Base-by-base conservation (phyloP, 2,888 invertebrate species). In the Macrosiphum euphorbiae region DNA sequence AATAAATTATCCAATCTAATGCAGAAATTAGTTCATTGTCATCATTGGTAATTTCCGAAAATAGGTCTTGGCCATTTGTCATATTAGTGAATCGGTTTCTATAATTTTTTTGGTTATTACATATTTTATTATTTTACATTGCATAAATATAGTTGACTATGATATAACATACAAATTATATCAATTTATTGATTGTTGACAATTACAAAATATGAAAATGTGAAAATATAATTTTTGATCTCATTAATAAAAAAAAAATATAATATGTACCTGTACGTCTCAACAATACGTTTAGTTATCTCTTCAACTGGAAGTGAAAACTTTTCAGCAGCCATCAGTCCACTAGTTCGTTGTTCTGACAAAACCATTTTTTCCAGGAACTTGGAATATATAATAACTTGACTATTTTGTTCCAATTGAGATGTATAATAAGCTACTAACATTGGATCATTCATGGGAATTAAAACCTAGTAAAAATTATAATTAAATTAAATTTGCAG, bases 361-460 rank as follows among this genome's bases (percentile, higher is more conserved):
- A 97, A 97, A 24, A 94, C 94, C n/a, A 98, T 96, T 50, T 96
- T 96, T 95, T 97, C 97, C 95, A 98, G 96, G 95, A 97, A 97
- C 95, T 97, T 96, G 0, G 98, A 97, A 96, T 97, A 98, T 0
- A 97, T 95, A 88, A 95, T 95, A 78, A 97, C 96, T 95, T 98
- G 97, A 94, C 96, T 96, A 28, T 96, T 96, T 89, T 96, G 96
- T 24, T 98, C 98, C 87, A 99, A 96, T 94, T 97, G 97, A 5
- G 98, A 97, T 0, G 98, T 97, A 95, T 99, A 99, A 95, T 97
- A 98, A 0, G 99, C 98, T 24, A 99, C 97, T 55, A 98, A 96
- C 94, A 97, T 97, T 7, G 98, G 97, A 95, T 98, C 97, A 35
- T 97, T 97, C 94, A 97, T 96, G 94, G 97, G 97, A 94, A 98